These are phyloP conservation scores for Planiliza haematocheilus DNA, from an alignment of 2,113 vertebrate genomes.

Conservation along the genomic window DNA sequence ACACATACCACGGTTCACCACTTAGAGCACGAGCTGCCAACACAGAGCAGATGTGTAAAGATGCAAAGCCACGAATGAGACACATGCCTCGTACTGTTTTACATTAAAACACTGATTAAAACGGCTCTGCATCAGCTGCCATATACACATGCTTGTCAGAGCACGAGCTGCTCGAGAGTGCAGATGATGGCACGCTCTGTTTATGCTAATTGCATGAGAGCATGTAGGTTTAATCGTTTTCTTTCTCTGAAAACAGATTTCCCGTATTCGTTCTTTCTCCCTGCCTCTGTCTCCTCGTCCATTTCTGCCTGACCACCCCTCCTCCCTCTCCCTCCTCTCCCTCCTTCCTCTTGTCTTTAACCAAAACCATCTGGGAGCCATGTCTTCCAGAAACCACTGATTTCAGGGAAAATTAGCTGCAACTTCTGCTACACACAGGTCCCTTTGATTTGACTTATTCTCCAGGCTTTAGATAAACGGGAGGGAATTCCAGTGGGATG, in stretches of 20 bases:
- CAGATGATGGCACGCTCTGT: conserved; percentile 5
- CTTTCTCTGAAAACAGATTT: conserved; percentile 77
- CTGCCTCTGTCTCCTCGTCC: conserved; percentile 59
- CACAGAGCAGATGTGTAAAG: conserved; percentile 23
- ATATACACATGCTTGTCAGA: conserved; percentile 26
- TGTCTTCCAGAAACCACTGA: conserved; percentile 80
- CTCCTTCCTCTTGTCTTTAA: conserved; percentile 79
- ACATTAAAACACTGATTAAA: conserved; percentile 27
- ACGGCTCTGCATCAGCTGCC: neutral
- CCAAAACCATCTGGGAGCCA: conserved; percentile 84
- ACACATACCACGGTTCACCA: conserved; percentile 1
- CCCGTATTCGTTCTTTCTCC: conserved; percentile 53
- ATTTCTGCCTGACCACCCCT: conserved; percentile 54
- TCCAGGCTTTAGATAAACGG: conserved; percentile 74
- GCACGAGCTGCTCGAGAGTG: neutral
- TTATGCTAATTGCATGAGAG: conserved; percentile 34
- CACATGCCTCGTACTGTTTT: neutral
- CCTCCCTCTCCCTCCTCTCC: conserved; percentile 63
- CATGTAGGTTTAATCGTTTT: conserved; percentile 72
- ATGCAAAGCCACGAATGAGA: conserved; percentile 18
- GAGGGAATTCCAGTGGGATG: conserved; percentile 77
- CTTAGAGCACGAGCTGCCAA: conserved; percentile 17
- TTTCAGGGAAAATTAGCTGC: conserved; percentile 86
- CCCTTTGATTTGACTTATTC: conserved; percentile 82
- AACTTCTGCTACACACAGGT: conserved; percentile 74